Evolutionary conservation across 2,113 vertebrate species (phyloP), one percentile per base, ranked within the genome.

Genomic region (Paraplagusia blochii): DNA sequence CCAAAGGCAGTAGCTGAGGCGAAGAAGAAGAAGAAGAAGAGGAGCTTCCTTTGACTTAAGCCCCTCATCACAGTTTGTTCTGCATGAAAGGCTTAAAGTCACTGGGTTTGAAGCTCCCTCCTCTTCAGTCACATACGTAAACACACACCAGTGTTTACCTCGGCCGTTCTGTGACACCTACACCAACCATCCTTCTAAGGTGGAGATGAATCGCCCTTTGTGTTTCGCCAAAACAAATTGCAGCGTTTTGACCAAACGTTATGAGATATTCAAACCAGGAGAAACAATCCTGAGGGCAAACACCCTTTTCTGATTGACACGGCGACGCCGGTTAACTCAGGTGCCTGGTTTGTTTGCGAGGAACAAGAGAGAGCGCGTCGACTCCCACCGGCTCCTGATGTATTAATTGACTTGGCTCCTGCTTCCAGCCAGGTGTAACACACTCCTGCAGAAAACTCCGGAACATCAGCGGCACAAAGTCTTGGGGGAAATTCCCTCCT

Each of bases 71-170:
- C 72, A 83, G 78, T 65, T 79, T 76, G 70, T 80, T 84, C 83
- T 87, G 83, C 80, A 86, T 85, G 79, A 76, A 79, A 60, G 87
- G 82, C 80, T 89, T 88, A 83, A 80, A 86, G 82, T 86, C 84
- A 86, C 82, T 87, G 69, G 66, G 75, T 86, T 83, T 85, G 83
- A 87, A 79, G 82, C 80, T 77, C 80, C 83, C 85, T 86, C 79
- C 83, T 85, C 79, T 88, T 85, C 66, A 76, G 69, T 81, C 65
- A 65, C 69, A 74, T 76, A 60, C 33, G 48, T 48, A 74, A 69
- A 68, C 60, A 64, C 64, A 76, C 72, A 69, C 63, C 47, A 44
- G 55, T 61, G 69, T 76, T 74, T 78, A 73, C 68, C 65, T 76
- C 81, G 48, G 58, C 63, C 58, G 72, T 58, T 69, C 63, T 72